Evolutionary conservation across 2,113 vertebrate species (phyloP).

Genomic region (Otolemur garnettii): DNA sequence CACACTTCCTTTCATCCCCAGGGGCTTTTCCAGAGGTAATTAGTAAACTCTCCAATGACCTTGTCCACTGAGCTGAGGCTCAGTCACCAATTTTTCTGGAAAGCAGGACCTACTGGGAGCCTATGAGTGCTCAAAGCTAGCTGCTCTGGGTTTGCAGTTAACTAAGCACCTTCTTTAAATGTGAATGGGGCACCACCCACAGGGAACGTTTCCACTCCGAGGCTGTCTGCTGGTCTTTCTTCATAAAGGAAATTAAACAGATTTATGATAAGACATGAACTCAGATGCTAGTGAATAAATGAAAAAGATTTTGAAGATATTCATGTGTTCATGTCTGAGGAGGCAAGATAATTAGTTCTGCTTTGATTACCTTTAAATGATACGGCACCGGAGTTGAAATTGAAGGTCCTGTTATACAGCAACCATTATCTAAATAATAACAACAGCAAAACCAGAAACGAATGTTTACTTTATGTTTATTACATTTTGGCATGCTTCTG

Average conservation of each 20-base stretch:
- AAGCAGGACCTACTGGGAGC: neutral
- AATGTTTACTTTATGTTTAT: neutral
- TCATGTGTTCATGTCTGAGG: slow-evolving; percentile 62
- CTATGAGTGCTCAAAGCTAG: rapidly evolving
- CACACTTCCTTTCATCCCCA: neutral
- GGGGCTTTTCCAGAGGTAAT: neutral
- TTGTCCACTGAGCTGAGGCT: neutral
- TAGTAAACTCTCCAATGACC: neutral
- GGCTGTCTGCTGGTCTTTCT: neutral
- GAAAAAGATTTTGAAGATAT: slow-evolving; percentile 61
- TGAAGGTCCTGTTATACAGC: slow-evolving; percentile 57
- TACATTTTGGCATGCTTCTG: slow-evolving; percentile 35
- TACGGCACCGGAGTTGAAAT: neutral
- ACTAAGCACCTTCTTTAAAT: neutral
- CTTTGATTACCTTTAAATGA: slow-evolving; percentile 60
- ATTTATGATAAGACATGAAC: slow-evolving; percentile 40
- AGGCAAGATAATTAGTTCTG: slow-evolving; percentile 73
- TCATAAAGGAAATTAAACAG: slow-evolving; percentile 64
- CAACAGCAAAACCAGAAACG: neutral
- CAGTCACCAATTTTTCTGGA: neutral
- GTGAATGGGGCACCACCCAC: neutral
- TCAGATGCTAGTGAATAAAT: slow-evolving; percentile 66
- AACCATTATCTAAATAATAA: slow-evolving; percentile 47
- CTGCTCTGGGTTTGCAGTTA: neutral
- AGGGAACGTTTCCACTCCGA: neutral